Conservation (phyloP, 2,888 invertebrate species). For the Eilema caniola region DNA sequence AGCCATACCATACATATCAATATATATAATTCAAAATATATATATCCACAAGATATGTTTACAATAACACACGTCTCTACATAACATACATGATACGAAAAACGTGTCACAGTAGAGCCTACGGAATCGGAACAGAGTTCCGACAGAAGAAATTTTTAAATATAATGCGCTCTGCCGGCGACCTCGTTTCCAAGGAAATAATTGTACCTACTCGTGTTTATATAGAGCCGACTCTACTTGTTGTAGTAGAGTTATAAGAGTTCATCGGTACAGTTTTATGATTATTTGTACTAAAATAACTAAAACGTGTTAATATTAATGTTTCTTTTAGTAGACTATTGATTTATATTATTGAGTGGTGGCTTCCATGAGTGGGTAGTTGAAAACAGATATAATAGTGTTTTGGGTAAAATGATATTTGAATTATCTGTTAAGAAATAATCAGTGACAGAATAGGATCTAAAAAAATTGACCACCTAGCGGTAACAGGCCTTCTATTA, state of each 20-base stretch:
- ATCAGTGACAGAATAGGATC: background rate
- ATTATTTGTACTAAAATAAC: conserved; percentile 5
- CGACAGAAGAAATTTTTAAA: conserved; percentile 30
- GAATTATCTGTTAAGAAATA: background rate
- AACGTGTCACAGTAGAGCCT: conserved; percentile 16
- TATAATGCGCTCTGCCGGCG: conserved; percentile 26
- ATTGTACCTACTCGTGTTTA: conserved; percentile 24
- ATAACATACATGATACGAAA: conserved; percentile 4
- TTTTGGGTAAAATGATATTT: background rate
- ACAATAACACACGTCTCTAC: background rate
- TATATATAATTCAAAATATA: too few relatives aligned
- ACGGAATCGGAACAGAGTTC: conserved; percentile 6
- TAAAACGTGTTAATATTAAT: background rate
- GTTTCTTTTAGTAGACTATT: background rate
- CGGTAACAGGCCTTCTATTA: too few relatives aligned
- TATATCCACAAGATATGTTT: too few relatives aligned
- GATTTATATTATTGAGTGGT: too few relatives aligned
- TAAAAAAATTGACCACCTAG: too few relatives aligned
- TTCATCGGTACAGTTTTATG: background rate
- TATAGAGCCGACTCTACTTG: conserved; percentile 6
- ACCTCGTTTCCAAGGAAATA: conserved; percentile 32
- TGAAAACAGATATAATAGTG: too few relatives aligned
- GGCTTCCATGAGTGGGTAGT: too few relatives aligned
- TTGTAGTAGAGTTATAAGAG: conserved; percentile 5
- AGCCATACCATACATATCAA: too few relatives aligned